Percentiles rank a stretch among this genome's conserved stretches.
These are phyloP conservation scores for Progne subis DNA, from an alignment of 2,113 vertebrate genomes.

Conservation along the genomic window DNA sequence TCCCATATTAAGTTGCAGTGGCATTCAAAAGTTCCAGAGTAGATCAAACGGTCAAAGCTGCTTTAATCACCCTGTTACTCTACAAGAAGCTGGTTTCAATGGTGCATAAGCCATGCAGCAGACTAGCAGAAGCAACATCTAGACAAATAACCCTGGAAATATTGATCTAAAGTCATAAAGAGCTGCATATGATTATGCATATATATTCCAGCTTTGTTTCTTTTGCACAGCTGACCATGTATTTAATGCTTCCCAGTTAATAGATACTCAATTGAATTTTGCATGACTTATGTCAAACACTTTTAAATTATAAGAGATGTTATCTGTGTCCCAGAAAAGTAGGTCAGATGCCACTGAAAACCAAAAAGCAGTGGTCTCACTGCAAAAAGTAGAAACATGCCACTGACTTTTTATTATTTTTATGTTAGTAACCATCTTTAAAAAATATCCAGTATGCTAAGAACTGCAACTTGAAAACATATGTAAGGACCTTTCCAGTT, in stretches of 20 bases:
- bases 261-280: not conserved
- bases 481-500: not conserved
- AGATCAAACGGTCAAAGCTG: not conserved
- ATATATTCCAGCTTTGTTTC: not conserved
- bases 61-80: not conserved
- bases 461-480: not conserved
- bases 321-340: not conserved
- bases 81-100: not conserved
- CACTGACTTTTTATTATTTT: not conserved
- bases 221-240: not conserved
- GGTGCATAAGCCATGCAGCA: not conserved
- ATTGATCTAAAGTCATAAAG: not conserved
- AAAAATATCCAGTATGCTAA: not conserved
- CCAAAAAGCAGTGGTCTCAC: not conserved
- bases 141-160: not conserved
- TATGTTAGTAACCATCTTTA: not conserved
- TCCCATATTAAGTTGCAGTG: not conserved
- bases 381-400: not conserved
- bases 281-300: not conserved
- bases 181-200: not conserved
- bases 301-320: not conserved
- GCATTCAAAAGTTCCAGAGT: not conserved
- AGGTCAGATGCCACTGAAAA: not conserved
- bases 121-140: not conserved
- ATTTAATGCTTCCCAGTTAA: not conserved